Evolutionary conservation across 2,113 vertebrate species (phyloP).

Genomic region (Cromileptes altivelis): DNA sequence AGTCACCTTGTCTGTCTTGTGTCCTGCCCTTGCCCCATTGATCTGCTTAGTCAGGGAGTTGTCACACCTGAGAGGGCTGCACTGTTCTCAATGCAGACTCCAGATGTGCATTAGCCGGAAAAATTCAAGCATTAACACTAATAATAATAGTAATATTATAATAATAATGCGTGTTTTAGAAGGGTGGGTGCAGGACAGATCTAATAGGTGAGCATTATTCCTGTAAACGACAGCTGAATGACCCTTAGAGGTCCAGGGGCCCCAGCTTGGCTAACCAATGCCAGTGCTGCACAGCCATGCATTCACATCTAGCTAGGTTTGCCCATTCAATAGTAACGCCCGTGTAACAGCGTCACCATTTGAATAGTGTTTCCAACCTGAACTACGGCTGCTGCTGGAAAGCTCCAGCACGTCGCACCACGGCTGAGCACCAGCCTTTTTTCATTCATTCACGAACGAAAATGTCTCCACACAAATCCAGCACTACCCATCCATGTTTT

Average conservation of each 20-base stretch:
- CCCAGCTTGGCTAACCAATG: slow-evolving; percentile 1
- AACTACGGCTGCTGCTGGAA: slow-evolving; percentile 4
- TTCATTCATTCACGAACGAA: slow-evolving; percentile 3
- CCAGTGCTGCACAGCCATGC: neutral
- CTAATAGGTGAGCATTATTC: neutral
- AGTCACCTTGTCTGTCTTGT: slow-evolving; percentile 42
- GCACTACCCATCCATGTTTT: neutral
- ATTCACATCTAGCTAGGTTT: neutral
- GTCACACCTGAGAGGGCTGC: slow-evolving; percentile 26
- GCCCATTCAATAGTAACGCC: neutral
- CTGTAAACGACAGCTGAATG: slow-evolving; percentile 6
- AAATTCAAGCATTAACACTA: neutral
- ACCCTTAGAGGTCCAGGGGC: slow-evolving; percentile 11
- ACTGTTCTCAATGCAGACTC: slow-evolving; percentile 14
- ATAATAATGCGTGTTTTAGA: neutral
- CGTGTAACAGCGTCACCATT: neutral
- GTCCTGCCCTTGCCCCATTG: slow-evolving; percentile 75
- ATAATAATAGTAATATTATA: neutral
- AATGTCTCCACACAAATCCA: neutral
- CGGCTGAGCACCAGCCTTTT: slow-evolving; percentile 26
- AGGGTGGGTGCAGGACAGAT: neutral
- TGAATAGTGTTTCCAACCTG: slow-evolving; percentile 5
- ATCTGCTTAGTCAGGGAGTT: slow-evolving; percentile 72
- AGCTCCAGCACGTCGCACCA: slow-evolving; percentile 31
- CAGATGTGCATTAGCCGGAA: slow-evolving; percentile 15